phyloP scores from a whole-genome alignment of 1,140 invertebrate genomes.

The Ectropis grisescens region DNA sequence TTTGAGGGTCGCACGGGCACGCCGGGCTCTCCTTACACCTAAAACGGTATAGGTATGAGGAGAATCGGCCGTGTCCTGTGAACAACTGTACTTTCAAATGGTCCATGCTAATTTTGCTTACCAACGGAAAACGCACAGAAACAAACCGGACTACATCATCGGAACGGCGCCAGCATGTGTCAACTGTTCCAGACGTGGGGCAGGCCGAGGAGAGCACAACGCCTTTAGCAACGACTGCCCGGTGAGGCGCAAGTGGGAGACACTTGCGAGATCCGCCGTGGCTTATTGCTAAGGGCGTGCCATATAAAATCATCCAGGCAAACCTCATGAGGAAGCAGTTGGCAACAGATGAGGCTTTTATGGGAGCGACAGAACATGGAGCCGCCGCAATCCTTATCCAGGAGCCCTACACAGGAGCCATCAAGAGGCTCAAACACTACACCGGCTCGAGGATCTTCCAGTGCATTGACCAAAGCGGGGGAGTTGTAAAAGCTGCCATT shows the following conservation, averaged over 20 bases:
- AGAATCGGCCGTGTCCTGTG: too few relatives aligned
- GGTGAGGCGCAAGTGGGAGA: too few relatives aligned
- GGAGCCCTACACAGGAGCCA: conserved; percentile 3
- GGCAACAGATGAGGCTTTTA: conserved; percentile 7
- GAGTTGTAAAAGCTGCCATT: too few relatives aligned
- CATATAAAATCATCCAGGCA: background rate
- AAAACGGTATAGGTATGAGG: too few relatives aligned
- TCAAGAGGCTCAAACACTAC: background rate
- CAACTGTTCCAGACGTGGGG: conserved; percentile 3
- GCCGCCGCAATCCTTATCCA: background rate
- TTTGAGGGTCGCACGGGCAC: too few relatives aligned
- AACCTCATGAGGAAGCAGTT: too few relatives aligned
- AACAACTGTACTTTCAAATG: too few relatives aligned
- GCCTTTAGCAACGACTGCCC: too few relatives aligned
- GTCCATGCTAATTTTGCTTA: too few relatives aligned
- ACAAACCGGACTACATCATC: background rate
- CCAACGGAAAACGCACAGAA: too few relatives aligned
- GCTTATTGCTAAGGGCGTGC: conserved; percentile 4
- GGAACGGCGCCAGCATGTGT: background rate
- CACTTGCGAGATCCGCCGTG: background rate
- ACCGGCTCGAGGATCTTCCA: conserved; percentile 6
- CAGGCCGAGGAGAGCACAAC: too few relatives aligned
- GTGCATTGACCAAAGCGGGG: background rate
- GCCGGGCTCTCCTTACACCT: too few relatives aligned
- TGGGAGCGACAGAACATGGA: background rate